Percentiles rank a stretch among this genome's conserved stretches.
These are phyloP conservation scores for Musca vetustissima DNA, from an alignment of 1,140 invertebrate genomes.

Conservation along the genomic window DNA sequence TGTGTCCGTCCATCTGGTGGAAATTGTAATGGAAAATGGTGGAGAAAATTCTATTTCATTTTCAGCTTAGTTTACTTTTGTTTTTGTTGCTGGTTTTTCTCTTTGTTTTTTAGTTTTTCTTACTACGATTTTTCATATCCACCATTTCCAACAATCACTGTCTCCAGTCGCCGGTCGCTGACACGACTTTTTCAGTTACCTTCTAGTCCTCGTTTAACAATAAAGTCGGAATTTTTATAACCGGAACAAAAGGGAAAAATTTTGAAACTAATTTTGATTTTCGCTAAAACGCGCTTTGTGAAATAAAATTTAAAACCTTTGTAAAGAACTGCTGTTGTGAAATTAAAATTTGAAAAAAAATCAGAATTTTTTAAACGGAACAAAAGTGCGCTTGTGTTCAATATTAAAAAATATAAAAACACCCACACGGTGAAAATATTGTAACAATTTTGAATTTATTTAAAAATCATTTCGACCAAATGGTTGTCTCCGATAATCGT, in stretches of 20 bases:
- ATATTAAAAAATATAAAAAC: too few relatives aligned
- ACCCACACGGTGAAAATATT: too few relatives aligned
- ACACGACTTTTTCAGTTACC: neutral
- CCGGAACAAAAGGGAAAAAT: neutral
- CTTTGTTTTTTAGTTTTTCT: neutral
- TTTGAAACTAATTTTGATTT: too few relatives aligned
- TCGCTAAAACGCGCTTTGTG: too few relatives aligned
- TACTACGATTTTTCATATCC: neutral
- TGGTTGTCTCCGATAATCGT: constrained; percentile 51
- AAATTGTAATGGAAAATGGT: neutral
- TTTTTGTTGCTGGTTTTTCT: neutral
- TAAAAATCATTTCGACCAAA: constrained; percentile 34
- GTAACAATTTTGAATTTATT: constrained; percentile 26
- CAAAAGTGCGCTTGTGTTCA: too few relatives aligned
- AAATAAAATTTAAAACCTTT: too few relatives aligned
- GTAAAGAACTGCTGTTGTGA: too few relatives aligned
- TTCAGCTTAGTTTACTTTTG: neutral
- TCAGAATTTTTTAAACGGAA: neutral
- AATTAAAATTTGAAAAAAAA: neutral
- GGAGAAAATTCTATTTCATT: too few relatives aligned
- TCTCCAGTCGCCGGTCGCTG: neutral
- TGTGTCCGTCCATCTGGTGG: neutral
- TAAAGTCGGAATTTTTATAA: neutral
- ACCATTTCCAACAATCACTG: neutral
- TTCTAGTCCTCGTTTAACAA: constrained; percentile 2